Percentiles rank a stretch among this genome's conserved stretches.
Conservation (phyloP, 2,888 invertebrate genomes). For the Nemapogon koenigi region DNA sequence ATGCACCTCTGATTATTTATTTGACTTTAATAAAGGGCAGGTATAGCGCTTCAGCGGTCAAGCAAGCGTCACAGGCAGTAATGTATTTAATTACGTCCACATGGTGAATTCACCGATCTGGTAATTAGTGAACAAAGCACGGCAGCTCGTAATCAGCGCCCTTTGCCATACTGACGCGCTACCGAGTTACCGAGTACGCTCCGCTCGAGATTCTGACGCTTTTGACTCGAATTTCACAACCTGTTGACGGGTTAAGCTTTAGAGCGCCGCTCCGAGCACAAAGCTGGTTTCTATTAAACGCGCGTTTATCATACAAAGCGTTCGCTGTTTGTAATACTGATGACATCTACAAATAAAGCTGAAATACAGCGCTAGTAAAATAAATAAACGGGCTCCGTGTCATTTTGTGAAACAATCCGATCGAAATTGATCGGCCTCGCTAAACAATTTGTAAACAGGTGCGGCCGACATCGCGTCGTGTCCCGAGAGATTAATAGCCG, state of each 20-base stretch:
- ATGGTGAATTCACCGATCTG: slow-evolving; percentile 51
- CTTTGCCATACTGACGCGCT: slow-evolving; percentile 47
- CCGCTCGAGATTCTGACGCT: slow-evolving; percentile 37
- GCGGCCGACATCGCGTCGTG: slow-evolving; percentile 23
- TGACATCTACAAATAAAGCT: not conserved
- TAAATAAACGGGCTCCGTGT: not conserved
- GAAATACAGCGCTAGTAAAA: not conserved
- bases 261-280: slow-evolving; percentile 33
- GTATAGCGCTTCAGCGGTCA: too few relatives aligned
- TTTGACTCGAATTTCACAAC: slow-evolving; percentile 54
- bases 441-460: slow-evolving; percentile 36
- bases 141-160: slow-evolving; percentile 50
- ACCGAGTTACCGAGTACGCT: slow-evolving; percentile 36
- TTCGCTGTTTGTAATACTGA: not conserved
- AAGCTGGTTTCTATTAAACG: slow-evolving; percentile 26
- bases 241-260: slow-evolving; percentile 55
- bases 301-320: not conserved
- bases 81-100: slow-evolving; percentile 57
- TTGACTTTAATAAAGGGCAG: too few relatives aligned
- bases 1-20: too few relatives aligned
- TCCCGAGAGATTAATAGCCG: slow-evolving; percentile 46
- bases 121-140: slow-evolving; percentile 50
- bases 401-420: slow-evolving; percentile 17
- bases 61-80: slow-evolving; percentile 29
- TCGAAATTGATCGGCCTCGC: slow-evolving; percentile 21